Evolutionary conservation across 2,888 invertebrate species (phyloP), one percentile per base, ranked within the genome.

Genomic region (Coelopa pilipes): DNA sequence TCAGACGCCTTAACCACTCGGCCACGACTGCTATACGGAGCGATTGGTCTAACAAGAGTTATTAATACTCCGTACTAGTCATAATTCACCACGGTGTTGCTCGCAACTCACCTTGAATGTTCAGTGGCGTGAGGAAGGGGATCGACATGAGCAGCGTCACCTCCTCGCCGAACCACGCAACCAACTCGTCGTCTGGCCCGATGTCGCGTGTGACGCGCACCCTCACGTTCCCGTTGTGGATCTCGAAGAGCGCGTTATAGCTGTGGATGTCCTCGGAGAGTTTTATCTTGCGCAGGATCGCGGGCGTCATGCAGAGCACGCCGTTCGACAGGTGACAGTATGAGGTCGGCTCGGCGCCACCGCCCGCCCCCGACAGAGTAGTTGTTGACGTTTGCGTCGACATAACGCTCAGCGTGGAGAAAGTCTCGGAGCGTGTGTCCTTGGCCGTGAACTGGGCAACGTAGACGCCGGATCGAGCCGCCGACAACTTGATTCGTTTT

Each of bases 101-200:
- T 3, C n/a, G 17, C 17, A 34, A 79, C 83, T 84, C 87, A 96
- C 96, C 95, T 90, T 92, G 91, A 77, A 97, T 95, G 84, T 97
- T 94, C 5, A 89, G 88, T 0, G 94, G 94, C 17, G 92, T 91
- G 13, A 96, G 88, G 85, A 94, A 93, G 0, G 95, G 96, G 86
- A 97, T 92, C 74, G 91, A 91, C 81, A 94, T 88, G 70, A 92
- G 89, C 0, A 93, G 91, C 15, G 94, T 89, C 75, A 94, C 89
- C 76, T 92, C 92, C 79, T 94, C 93, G 10, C 93, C 92, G 86
- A 96, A 96, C 97, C 97, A 97, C 79, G 95, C 89, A 47, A 91
- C 88, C 66, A 96, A 88, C 80, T 93, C 93, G 75, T 93, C 92
- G 50, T 93, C 93, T 1, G 89, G 88, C 63, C 89, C 88, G 73